A percentile compares a stretch with the other conserved stretches of the same genome.
phyloP scores from a whole-genome alignment of 2,888 invertebrate species.

The Diplazon laetatorius region DNA sequence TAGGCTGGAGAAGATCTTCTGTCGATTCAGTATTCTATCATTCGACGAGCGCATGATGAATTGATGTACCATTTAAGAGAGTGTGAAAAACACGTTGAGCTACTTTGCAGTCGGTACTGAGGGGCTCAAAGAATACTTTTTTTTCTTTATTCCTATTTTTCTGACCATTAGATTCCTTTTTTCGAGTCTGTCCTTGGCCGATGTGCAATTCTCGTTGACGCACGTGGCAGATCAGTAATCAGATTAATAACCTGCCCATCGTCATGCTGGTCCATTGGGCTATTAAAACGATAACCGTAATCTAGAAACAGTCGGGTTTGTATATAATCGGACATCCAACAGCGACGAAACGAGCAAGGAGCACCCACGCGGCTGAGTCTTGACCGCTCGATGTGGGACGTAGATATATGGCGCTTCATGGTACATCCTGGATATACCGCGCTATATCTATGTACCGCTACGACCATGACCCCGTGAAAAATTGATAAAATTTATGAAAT shows the following conservation, averaged over 20 bases:
- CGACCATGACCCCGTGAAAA: too few species aligned
- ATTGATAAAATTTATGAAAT: too few species aligned
- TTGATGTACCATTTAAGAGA: slow-evolving; percentile 1
- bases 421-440: background rate
- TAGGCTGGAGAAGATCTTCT: background rate
- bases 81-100: slow-evolving; percentile 12
- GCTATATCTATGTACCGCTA: too few species aligned
- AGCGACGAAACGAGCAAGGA: slow-evolving; percentile 31
- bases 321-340: slow-evolving; percentile 39
- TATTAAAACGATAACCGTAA: slow-evolving; percentile 71
- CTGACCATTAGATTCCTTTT: slow-evolving; percentile 5
- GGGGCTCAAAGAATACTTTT: background rate
- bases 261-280: slow-evolving; percentile 62
- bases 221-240: slow-evolving; percentile 61
- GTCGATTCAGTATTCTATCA: background rate
- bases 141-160: background rate
- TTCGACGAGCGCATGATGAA: slow-evolving; percentile 10
- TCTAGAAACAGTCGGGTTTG: slow-evolving; percentile 55
- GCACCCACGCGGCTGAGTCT: slow-evolving; percentile 40
- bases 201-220: slow-evolving; percentile 50
- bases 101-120: slow-evolving; percentile 18
- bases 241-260: slow-evolving; percentile 69
- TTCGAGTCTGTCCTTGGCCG: slow-evolving; percentile 3
- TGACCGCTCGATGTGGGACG: slow-evolving; percentile 49
- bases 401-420: background rate